Evolutionary conservation across 2,797 vertebrate genomes (phyloP).

Genomic region (Chrysocyon brachyurus): DNA sequence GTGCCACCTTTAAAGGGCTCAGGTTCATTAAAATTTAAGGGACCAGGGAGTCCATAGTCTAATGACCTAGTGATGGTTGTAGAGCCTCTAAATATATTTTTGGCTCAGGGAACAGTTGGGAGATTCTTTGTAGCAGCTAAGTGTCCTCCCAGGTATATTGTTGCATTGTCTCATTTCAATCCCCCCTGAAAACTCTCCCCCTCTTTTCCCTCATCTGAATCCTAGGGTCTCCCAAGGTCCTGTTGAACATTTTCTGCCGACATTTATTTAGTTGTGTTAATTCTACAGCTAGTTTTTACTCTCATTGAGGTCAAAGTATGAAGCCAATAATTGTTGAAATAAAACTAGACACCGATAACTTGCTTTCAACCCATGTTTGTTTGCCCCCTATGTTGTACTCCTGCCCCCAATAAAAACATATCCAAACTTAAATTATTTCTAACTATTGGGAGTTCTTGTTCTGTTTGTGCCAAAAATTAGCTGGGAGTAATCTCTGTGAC

Average conservation of each 20-base stretch:
- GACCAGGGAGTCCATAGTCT: constrained; percentile 63
- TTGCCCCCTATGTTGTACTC: background rate
- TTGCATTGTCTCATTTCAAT: background rate
- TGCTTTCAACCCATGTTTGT: background rate
- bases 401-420: background rate
- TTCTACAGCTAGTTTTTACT: constrained; percentile 2
- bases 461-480: background rate
- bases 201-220: background rate
- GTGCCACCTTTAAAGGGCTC: constrained; percentile 68
- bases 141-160: background rate
- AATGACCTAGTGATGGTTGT: constrained; percentile 46
- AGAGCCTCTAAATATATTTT: constrained; percentile 61
- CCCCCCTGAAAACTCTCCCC: background rate
- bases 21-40: constrained; percentile 80
- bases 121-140: constrained; percentile 17
- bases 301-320: background rate
- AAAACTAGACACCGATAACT: background rate
- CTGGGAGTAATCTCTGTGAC: background rate
- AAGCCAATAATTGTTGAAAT: background rate
- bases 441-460: background rate
- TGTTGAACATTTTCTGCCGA: background rate
- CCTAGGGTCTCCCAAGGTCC: background rate
- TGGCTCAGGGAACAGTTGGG: constrained; percentile 54
- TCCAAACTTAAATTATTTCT: background rate
- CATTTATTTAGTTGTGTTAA: background rate